Conservation (phyloP, 2,888 invertebrate species). For the Ephialtes manifestator region DNA sequence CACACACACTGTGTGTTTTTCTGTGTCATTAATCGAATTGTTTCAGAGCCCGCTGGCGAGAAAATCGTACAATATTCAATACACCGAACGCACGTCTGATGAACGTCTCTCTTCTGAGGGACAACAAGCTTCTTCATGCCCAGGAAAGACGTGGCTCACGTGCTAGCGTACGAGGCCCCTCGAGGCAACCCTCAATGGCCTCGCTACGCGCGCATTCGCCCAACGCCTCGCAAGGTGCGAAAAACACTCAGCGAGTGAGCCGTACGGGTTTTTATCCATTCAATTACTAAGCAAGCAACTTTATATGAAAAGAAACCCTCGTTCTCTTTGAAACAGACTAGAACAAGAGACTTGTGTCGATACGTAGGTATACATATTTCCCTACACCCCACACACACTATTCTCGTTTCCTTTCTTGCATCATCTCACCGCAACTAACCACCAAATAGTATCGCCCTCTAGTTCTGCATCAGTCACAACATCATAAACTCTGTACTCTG, state of each 20-base stretch:
- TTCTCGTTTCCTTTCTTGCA: not conserved
- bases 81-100: slow-evolving; percentile 97
- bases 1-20: slow-evolving; percentile 26
- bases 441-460: not conserved
- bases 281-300: slow-evolving; percentile 85
- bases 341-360: slow-evolving; percentile 72
- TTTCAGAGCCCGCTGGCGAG: slow-evolving; percentile 95
- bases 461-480: not conserved
- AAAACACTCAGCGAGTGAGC: slow-evolving; percentile 85
- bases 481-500: not conserved
- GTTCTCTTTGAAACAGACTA: slow-evolving; percentile 64
- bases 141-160: slow-evolving; percentile 93
- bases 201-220: slow-evolving; percentile 94
- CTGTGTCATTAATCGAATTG: slow-evolving; percentile 41
- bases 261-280: slow-evolving; percentile 85
- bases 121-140: slow-evolving; percentile 92
- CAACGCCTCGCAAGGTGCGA: slow-evolving; percentile 89
- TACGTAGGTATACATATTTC: slow-evolving; percentile 65
- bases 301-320: slow-evolving; percentile 68
- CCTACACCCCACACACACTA: not conserved
- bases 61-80: slow-evolving; percentile 97
- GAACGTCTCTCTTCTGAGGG: slow-evolving; percentile 95
- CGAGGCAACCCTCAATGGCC: slow-evolving; percentile 94
- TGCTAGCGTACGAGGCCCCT: slow-evolving; percentile 92
- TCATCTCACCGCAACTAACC: not conserved